Base-by-base conservation (phyloP, 2,113 vertebrate species). In the Lasiurus cinereus region DNA sequence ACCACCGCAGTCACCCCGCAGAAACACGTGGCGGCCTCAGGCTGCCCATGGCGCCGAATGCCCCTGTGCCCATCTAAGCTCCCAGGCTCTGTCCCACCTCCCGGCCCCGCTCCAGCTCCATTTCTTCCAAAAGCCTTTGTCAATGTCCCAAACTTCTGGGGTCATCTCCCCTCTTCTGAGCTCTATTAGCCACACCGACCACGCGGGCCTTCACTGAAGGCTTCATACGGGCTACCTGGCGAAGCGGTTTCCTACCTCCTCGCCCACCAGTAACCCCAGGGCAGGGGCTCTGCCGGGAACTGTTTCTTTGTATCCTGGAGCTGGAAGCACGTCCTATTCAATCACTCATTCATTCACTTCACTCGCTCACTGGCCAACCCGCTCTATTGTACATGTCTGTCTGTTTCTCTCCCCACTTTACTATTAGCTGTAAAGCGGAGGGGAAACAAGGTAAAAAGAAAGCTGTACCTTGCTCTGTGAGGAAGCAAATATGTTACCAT, bases 81-180 rank as follows among this genome's bases (percentile, higher is more conserved):
- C 64, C 70, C 10, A 52, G 39, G 74, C 13, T 82, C 46, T 83
- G 85, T 31, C 70, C 62, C 54, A 39, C 5, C 24, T 90, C 73
- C 46, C 69, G 31, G 62, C 33, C n/a, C 59, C 79, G 19, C 56
- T 88, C 54, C 73, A 96, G 67, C 39, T 48, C 73, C 48, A 73
- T 79, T 89, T 83, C 74, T 93, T 67, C 69, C 43, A 95, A 88
- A 96, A 92, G 27, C 50, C 72, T 84, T 18, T 69, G 79, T 54
- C 77, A 89, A 79, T 85, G 33, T 19, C 36, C 66, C 19, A 54
- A n/a, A n/a, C 14, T 59, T 94, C 62, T 64, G 78, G 72, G 72
- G 56, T 50, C 46, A 56, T 1, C 76, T 16, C 72, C 31, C 69
- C 48, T 73, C 43, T 91, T 54, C 72, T 89, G 39, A 87, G 77